Base-by-base conservation (phyloP, 2,888 invertebrate species). In the Papilio gigon region DNA sequence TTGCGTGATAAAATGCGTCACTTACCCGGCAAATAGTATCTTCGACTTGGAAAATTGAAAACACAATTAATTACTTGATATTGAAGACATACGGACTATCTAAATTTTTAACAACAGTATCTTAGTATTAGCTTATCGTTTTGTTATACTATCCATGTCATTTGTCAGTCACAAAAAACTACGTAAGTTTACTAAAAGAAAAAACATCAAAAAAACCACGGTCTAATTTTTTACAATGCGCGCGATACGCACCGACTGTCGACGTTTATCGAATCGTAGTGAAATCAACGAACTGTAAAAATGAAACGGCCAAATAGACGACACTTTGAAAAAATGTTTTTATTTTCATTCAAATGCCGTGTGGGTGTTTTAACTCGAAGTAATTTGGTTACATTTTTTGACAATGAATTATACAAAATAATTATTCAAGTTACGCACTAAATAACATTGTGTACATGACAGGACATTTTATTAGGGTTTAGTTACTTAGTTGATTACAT, bases 211-310 rank as follows among this genome's bases (percentile, higher is more conserved):
- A 30, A 53, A 25, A 53, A 27, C 44, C 44, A 53, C 30, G 6
- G 14, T 4, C 17, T 9, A n/a, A 8, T 30, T 53, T 50, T 50
- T 53, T 30, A 30, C 30, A 53, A 30, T 30, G n/a, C n/a, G n/a
- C n/a, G n/a, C n/a, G n/a, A 56, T 30, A 30, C 53, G 30, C 27
- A 56, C n/a, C 30, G 30, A 9, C 9, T 53, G 53, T 17, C 30
- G 30, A n/a, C 30, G 53, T n/a, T 56, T 56, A 56, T 56, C 53
- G 30, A 56, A 56, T 30, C 53, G 53, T 30, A 17, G 30, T 17
- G 30, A 56, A 56, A 56, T 56, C 30, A 30, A 56, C 53, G 30
- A 56, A 30, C 30, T 56, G 53, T 30, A 30, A 56, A 56, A 27
- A 56, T 56, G 53, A 56, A 56, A 56, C 9, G 30, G 30, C 17